Percentiles rank a stretch among this genome's conserved stretches.
Evolutionary conservation across 1,140 invertebrate genomes (phyloP).

Genomic region (Dryas iulia): DNA sequence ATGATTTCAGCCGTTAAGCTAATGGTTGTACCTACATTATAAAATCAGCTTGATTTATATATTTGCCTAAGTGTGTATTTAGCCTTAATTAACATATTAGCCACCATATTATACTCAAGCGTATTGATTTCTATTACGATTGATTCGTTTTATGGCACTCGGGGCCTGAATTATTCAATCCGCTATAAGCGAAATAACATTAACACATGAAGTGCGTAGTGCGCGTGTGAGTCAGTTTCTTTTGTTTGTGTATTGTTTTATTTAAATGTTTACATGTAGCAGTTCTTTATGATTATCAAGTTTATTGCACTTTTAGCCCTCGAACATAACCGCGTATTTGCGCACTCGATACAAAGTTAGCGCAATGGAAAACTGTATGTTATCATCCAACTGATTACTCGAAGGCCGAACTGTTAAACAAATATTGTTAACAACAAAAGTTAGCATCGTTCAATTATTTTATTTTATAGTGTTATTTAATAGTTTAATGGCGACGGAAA

Average conservation of each 20-base stretch:
- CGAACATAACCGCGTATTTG: conserved; percentile 19
- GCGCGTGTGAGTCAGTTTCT: conserved; percentile 7
- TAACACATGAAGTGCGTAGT: conserved; percentile 7
- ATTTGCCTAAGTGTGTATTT: not conserved
- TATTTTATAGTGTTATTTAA: not conserved
- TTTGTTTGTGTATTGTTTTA: conserved; percentile 19
- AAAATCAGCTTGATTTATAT: too few relatives aligned
- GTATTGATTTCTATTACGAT: conserved; percentile 4
- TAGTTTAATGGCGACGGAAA: too few relatives aligned
- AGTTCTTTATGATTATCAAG: conserved; percentile 25
- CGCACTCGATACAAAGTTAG: conserved; percentile 5
- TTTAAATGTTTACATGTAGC: conserved; percentile 20
- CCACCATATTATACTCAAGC: too few relatives aligned
- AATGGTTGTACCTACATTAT: too few relatives aligned
- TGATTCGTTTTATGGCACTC: not conserved
- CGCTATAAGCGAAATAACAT: conserved; percentile 1
- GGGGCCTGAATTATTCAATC: conserved; percentile 5
- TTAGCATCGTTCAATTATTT: not conserved
- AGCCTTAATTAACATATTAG: not conserved
- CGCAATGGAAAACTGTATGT: conserved; percentile 18
- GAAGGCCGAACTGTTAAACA: conserved; percentile 16
- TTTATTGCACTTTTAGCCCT: conserved; percentile 29
- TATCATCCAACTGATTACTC: conserved; percentile 19
- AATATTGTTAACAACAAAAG: not conserved
- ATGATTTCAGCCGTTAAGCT: too few relatives aligned